Evolutionary conservation across 1,140 invertebrate genomes (phyloP), one percentile per base, ranked within the genome.

Genomic region (Goniozus legneri): DNA sequence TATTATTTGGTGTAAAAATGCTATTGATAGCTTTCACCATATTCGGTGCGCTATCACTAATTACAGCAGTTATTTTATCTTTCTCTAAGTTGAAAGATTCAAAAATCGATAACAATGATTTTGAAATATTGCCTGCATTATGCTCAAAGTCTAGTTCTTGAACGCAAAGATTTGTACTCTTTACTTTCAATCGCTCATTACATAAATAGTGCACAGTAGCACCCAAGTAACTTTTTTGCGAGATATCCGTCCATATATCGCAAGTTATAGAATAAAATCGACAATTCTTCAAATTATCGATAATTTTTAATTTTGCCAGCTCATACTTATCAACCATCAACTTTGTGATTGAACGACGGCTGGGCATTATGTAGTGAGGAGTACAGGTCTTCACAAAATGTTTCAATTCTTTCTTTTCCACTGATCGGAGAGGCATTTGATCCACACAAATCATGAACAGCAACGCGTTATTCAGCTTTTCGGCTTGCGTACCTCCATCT

Each of bases 21-120:
- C 69, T 20, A 38, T 68, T 60, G 10, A 73, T 54, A 38, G 65
- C 68, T 49, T 65, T 67, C 4, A 65, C 50, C 45, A 73, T 70
- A 52, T 69, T 73, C 7, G 65, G 54, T 33, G 57, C 66, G 56
- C 71, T 75, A 56, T 76, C 70, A 8, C 69, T 72, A 8, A 67
- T 62, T 32, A 74, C 61, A 47, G 58, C 62, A 12, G 61, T 46
- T 19, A 74, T 58, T 56, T 71, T 72, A 38, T 67, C 61, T 72
- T 59, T 41, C 38, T 36, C 60, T 46, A 16, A 34, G 39, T 44
- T 33, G 35, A 2, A 20, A 21, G 0, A 38, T 47, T 14, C 35
- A 44, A 39, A 58, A 56, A 52, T 65, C 58, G n/a, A 54, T 50
- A 54, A 67, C 54, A 48, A 59, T 16, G 47, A 60, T 33, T 55